Base-by-base conservation (phyloP, 2,797 vertebrate genomes). In the Sparus aurata region DNA sequence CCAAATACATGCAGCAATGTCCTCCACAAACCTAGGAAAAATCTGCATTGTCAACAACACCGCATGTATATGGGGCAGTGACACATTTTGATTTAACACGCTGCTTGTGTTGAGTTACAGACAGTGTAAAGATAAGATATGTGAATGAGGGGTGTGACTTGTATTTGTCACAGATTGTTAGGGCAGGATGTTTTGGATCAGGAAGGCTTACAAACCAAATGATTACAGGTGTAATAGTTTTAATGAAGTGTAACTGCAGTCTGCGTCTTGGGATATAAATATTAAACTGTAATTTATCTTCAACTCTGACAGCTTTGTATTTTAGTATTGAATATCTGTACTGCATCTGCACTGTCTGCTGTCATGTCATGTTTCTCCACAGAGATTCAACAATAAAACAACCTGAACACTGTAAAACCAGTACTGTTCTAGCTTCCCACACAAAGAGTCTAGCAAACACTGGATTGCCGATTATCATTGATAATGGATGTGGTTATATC, bases 161-260 rank as follows among this genome's bases (percentile, higher is more conserved):
- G 17, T 18, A 22, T 68, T 25, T 30, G 1, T 77, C 41, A 38
- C 4, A 54, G 5, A 57, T 38, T 69, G 27, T 60, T 23, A 3
- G n/a, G 66, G 27, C n/a, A 38, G n/a, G n/a, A 10, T 84, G 34
- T 60, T 68, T 45, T 54, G n/a, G 5, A 53, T 70, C 22, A 52
- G 3, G 15, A 16, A 52, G 34, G 9, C 10, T 52, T 9, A 11
- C 5, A 64, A 63, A 54, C 3, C 49, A 52, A 52, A 58, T 54
- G 23, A 49, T 50, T n/a, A 38, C 3, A 45, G 17, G 3, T 30
- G 25, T 38, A 53, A 47, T 34, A 27, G 11, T 4, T 30, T 0
- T 38, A 25, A 52, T 64, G 12, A 25, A 46, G 38, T 46, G 5
- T 15, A 16, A 46, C 50, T 58, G 3, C 12, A 20, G 1, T 46